phyloP scores from a whole-genome alignment of 2,113 vertebrate genomes.

The Nansenia antarctica region DNA sequence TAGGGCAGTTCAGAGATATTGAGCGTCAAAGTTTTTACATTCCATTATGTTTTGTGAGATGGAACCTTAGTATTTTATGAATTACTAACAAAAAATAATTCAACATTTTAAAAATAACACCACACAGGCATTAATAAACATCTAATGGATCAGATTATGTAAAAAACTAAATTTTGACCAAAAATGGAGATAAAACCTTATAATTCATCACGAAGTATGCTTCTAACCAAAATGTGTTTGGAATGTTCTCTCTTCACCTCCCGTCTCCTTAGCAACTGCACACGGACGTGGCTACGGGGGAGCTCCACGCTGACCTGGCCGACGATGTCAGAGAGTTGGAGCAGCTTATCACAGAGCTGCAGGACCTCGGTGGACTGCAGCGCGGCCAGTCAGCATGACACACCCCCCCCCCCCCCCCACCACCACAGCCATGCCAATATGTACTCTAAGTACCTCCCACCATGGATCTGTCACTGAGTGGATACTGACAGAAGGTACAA shows the following conservation, averaged over 20 bases:
- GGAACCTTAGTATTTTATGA: too few relatives aligned
- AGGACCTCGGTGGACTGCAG: conserved; percentile 80
- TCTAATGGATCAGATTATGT: too few relatives aligned
- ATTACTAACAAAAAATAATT: too few relatives aligned
- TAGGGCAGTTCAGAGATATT: too few relatives aligned
- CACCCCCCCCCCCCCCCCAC: not conserved
- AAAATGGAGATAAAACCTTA: too few relatives aligned
- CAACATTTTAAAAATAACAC: too few relatives aligned
- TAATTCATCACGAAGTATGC: too few relatives aligned
- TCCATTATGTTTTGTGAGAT: too few relatives aligned
- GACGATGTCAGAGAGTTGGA: conserved; percentile 79
- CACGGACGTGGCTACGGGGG: conserved; percentile 78
- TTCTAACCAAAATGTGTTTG: not conserved
- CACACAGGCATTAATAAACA: too few relatives aligned
- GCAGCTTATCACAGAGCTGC: conserved; percentile 77
- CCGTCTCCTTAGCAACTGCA: conserved; percentile 80
- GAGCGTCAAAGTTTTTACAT: too few relatives aligned
- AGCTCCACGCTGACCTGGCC: conserved; percentile 77
- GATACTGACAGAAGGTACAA: not conserved
- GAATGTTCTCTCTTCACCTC: not conserved
- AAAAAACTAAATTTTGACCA: too few relatives aligned
- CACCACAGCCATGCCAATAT: not conserved
- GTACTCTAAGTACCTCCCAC: not conserved
- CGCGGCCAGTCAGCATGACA: conserved; percentile 72
- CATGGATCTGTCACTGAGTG: not conserved